Evolutionary conservation across 1,140 invertebrate species (phyloP).

Genomic region (Drosophila funebris): DNA sequence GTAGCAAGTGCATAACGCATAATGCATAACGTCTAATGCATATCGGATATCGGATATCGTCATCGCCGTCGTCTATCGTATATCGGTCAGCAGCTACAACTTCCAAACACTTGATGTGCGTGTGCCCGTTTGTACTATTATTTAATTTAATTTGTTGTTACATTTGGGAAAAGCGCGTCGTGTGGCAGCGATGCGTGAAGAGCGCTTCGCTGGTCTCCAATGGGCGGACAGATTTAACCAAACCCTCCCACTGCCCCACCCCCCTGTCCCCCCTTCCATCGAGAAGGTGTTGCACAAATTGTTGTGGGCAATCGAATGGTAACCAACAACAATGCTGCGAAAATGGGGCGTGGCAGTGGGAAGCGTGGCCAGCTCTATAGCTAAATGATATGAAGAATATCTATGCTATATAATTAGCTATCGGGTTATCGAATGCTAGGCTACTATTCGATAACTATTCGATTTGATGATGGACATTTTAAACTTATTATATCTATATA

Average conservation of each 20-base stretch:
- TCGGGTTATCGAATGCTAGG: no score
- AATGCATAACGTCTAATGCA: no score
- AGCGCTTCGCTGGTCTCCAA: conserved; percentile 52
- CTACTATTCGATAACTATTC: background rate
- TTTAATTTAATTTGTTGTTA: conserved; percentile 81
- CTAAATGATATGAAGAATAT: background rate
- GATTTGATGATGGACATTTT: no score
- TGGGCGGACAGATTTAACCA: conserved; percentile 25
- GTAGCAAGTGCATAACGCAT: background rate
- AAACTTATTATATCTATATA: no score
- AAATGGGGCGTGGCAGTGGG: conserved; percentile 25
- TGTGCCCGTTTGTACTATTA: conserved; percentile 57
- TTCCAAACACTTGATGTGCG: conserved; percentile 42
- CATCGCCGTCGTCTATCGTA: background rate
- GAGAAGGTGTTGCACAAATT: conserved; percentile 41
- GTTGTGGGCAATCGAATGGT: conserved; percentile 23
- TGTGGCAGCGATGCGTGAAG: conserved; percentile 59
- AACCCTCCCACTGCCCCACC: background rate
- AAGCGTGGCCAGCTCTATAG: no score
- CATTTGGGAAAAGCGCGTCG: conserved; percentile 55
- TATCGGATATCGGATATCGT: conserved; percentile 17
- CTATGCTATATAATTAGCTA: background rate
- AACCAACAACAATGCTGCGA: conserved; percentile 18
- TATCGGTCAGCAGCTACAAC: background rate
- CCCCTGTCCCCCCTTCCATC: background rate